Base-by-base conservation (phyloP, 1,140 invertebrate genomes). In the Lepidurus apus region DNA sequence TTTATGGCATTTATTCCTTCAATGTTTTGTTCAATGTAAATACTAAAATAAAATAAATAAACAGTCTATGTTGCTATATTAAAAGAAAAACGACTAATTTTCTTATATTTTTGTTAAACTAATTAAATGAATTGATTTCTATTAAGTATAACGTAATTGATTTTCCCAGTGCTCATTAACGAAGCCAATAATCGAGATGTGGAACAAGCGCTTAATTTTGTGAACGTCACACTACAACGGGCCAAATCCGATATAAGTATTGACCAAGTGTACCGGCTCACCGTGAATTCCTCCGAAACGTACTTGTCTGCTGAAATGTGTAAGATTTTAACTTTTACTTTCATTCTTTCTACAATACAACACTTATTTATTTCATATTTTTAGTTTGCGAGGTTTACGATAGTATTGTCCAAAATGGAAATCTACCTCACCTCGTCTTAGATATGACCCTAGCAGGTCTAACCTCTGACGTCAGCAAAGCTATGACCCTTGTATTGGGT, bases 381-480 rank as follows among this genome's bases (percentile, higher is more conserved):
- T 79, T 82, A 91, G 91, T 93, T 83, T 93, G 92, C 85, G 87
- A 87, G 80, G 88, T 88, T 80, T 91, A 92, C 82, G 89, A 91
- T 76, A 86, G 87, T 42, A 89, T 90, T 83, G 83, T 92, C 77
- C 85, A 87, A 11, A 86, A 85, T 1, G 88, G 89, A 45, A 88
- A 88, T 80, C 87, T 88, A 0, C 93, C 94, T 0, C 92, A 95
- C 85, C 83, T 95, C 0, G 88, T 95, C 9, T 84, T 95, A 78
- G 93, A 95, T 83, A 90, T 91, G 10, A 95, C 93, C 1, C 90
- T 89, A 82, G 89, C 89, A 17, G 93, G 93, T 7, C 86, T 91
- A 24, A 89, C 90, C 3, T 93, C 93, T 0, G 93, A 95, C 84
- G 91, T 92, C 1, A 91, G 94, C 1, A 94, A 95, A 84, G 91